Evolutionary conservation across 2,888 invertebrate species (phyloP), one percentile per base, ranked within the genome.

Genomic region (Drosophila parthenogenetica): DNA sequence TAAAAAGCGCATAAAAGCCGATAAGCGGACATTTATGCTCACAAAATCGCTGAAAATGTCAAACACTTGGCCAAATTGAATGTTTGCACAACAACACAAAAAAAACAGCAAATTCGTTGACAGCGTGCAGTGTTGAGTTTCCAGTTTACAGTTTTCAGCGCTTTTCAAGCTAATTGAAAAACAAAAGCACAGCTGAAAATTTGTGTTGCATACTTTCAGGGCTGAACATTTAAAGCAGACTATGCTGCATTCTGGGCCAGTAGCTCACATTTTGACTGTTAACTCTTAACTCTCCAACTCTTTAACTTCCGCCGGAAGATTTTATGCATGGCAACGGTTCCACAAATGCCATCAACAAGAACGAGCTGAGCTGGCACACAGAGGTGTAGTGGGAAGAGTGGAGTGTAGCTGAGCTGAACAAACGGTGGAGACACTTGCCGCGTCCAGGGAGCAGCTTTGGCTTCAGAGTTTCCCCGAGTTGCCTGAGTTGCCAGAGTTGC

Each of bases 251-350:
- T 43, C 13, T 69, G 67, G 50, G 48, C 67, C 51, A 59, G 59
- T 65, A 51, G 51, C 58, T 57, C 53, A 68, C 68, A 68, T 77
- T 65, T 45, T 60, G 51, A 11, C 19, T 69, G 63, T 61, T 69
- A 81, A 59, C 75, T 48, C 46, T 25, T 14, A 46, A 25, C 45
- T 46, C 48, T 48, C 5, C 35, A 35, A 49, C 49, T 76, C 86
- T 80, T 89, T 81, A 82, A 87, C 86, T 87, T 86, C 89, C 89
- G 85, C 61, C 86, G 86, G 85, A 86, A 85, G 86, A 87, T 82
- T 85, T 87, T 87, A 87, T 87, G 87, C 83, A 79, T 69, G 79
- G 59, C 68, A 77, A 59, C 61, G n/a, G 50, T 40, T 19, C 50
- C 68, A 73, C 29, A 62, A 77, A 69, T 35, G 69, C 79, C 65